phyloP scores from a whole-genome alignment of 2,113 vertebrate genomes.

The Laticauda colubrina region DNA sequence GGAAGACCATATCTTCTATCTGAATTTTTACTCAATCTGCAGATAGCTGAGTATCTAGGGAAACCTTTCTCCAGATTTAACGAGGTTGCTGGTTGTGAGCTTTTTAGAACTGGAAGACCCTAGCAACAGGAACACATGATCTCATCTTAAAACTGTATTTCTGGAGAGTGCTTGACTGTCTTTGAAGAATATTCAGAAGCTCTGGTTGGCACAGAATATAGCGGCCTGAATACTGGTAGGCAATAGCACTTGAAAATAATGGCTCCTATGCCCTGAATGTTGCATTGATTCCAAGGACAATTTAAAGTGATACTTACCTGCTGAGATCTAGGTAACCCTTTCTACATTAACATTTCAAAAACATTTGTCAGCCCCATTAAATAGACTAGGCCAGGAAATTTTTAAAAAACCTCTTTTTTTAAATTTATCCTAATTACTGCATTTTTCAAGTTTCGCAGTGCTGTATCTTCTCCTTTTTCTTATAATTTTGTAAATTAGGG shows the following conservation, averaged over 20 bases:
- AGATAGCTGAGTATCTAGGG: background rate
- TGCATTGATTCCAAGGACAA: background rate
- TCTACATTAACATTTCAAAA: too few relatives aligned
- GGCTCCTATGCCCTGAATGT: background rate
- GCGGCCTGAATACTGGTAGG: background rate
- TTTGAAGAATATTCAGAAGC: background rate
- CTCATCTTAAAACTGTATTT: background rate
- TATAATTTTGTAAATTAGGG: background rate
- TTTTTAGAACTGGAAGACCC: background rate
- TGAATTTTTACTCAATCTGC: background rate
- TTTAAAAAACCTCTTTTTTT: rapidly evolving
- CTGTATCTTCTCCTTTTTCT: background rate
- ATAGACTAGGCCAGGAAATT: background rate
- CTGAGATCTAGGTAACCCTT: background rate
- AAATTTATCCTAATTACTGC: background rate
- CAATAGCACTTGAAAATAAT: background rate
- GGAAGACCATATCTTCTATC: too few relatives aligned
- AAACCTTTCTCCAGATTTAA: background rate
- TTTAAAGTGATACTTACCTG: background rate
- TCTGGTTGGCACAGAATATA: background rate
- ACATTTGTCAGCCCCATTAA: background rate
- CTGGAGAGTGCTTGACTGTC: background rate
- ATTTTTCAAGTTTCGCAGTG: background rate
- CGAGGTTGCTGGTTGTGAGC: background rate
- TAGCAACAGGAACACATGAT: background rate